Evolutionary conservation across 1,140 invertebrate genomes (phyloP), one percentile per base, ranked within the genome.

Genomic region (Papilio glaucus): DNA sequence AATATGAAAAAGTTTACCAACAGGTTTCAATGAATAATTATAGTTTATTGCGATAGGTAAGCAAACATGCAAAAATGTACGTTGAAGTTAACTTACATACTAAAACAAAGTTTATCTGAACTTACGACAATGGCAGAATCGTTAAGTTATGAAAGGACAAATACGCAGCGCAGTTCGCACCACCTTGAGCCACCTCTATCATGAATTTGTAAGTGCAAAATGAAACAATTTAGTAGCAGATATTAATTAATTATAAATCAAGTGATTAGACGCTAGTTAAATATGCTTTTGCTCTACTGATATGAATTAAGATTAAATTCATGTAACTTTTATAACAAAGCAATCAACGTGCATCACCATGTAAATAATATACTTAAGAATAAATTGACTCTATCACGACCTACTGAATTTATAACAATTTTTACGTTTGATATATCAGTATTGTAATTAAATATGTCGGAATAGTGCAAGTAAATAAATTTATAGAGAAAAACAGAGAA

Each of bases 21-120:
- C 49, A 57, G 49, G 49, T 57, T 9, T 57, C n/a, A 53, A 24
- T 53, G 21, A 57, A 57, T 57, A 57, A 26, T 57, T 9, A 57
- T 24, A 53, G 45, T 53, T 57, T 57, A 0, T 57, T 57, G 49
- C 49, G 49, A 57, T 21, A 49, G 3, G 24, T 12, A 57, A 24
- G 49, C 18, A 26, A 57, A 21, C 21, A 10, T 57, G 49, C 24
- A 26, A 57, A 24, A 57, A 57, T 49, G 45, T 49, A 49, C 15
- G 15, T 49, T 21, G 45, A 49, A 49, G 45, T 49, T 18, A 49
- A 49, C 26, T 60, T 60, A 24, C 57, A 60, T 60, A 60, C 29
- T 60, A 26, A 60, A 60, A 29, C 57, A 60, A 60, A 26, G 26
- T 60, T 29, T 29, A 9, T 60, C 57, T 29, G 26, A 60, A 26